These are phyloP conservation scores for Campoplex capitator DNA, from an alignment of 2,888 invertebrate genomes.

Conservation along the genomic window DNA sequence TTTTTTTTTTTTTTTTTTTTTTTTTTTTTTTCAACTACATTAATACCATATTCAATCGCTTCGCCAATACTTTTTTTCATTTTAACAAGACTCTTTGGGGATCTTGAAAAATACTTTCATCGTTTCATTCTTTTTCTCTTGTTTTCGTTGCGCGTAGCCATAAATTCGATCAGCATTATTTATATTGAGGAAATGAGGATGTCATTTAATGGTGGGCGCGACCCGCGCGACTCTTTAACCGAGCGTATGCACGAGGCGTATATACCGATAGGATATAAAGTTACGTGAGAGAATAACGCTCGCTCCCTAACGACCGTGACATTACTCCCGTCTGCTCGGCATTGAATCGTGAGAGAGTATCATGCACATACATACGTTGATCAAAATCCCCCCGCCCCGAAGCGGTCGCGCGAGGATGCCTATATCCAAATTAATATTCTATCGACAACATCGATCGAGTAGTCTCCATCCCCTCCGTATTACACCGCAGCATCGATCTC, in stretches of 20 bases:
- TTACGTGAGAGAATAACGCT: constrained; percentile 69
- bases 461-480: too few species aligned
- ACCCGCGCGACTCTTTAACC: constrained; percentile 58
- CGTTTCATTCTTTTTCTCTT: constrained; percentile 8
- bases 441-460: not conserved
- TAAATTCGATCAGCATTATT: constrained; percentile 49
- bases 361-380: not conserved
- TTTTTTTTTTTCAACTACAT: too few species aligned
- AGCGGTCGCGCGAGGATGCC: not conserved
- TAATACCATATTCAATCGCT: too few species aligned
- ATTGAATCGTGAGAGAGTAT: constrained; percentile 73
- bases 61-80: too few species aligned
- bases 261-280: constrained; percentile 56
- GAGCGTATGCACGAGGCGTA: constrained; percentile 15
- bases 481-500: too few species aligned
- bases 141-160: not conserved
- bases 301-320: constrained; percentile 77
- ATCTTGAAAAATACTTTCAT: too few species aligned
- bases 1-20: too few species aligned
- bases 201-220: constrained; percentile 66
- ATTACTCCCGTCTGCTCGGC: constrained; percentile 76
- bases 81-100: too few species aligned
- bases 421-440: not conserved
- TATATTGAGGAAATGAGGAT: constrained; percentile 58
- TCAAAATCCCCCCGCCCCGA: not conserved